Percentiles rank a stretch among this genome's conserved stretches.
Evolutionary conservation across 92 coral and sea anemone genomes (phyloP).

Genomic region (Heliopora coerulea): DNA sequence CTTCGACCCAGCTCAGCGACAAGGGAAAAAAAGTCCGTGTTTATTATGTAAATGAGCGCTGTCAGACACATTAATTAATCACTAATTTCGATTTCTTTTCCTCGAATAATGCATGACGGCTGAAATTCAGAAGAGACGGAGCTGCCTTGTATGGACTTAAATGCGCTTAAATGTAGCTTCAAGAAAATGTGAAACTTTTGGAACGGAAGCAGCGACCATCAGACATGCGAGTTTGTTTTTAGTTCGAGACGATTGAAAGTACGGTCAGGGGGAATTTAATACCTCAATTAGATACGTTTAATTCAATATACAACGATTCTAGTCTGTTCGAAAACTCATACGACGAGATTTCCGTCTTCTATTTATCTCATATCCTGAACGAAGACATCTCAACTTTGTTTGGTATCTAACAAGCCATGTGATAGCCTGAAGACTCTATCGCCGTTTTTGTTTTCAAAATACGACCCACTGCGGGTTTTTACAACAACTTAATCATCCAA

Average conservation of each 20-base stretch:
- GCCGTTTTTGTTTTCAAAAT: conserved; percentile 15
- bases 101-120: conserved; percentile 24
- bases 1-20: neutral
- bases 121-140: neutral
- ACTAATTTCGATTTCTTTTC: conserved; percentile 36
- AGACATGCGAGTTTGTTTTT: conserved; percentile 26
- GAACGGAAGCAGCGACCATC: conserved; percentile 18
- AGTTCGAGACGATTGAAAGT: conserved; percentile 28
- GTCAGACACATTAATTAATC: conserved; percentile 46
- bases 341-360: neutral
- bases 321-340: neutral
- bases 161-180: neutral
- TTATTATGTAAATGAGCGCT: conserved; percentile 46
- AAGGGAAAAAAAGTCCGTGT: conserved; percentile 7
- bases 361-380: neutral
- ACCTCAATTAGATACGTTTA: conserved; percentile 39
- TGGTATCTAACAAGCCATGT: neutral
- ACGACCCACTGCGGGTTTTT: conserved; percentile 32
- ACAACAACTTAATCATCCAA: conserved; percentile 21
- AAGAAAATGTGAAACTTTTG: conserved; percentile 2
- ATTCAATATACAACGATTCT: conserved; percentile 7
- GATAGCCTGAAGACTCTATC: neutral
- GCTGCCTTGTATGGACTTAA: neutral
- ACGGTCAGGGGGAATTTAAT: conserved; percentile 24
- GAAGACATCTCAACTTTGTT: neutral